phyloP scores from a whole-genome alignment of 2,888 invertebrate species.

The Corythucha ciliata region DNA sequence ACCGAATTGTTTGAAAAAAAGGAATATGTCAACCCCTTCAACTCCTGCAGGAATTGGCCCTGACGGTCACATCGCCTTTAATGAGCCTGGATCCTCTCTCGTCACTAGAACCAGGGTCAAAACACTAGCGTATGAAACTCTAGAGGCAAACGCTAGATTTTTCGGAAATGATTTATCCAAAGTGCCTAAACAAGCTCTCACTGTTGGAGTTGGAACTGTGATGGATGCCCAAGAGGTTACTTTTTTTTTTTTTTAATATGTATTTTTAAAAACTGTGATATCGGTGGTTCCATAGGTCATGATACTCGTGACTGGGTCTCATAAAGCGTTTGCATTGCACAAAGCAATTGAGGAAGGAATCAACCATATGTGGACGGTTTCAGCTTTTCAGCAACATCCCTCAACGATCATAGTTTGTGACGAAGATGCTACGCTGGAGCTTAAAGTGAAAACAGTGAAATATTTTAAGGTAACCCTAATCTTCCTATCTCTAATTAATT shows the following conservation, averaged over 20 bases:
- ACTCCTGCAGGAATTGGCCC: constrained; percentile 93
- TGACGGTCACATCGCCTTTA: constrained; percentile 99
- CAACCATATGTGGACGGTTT: constrained; percentile 99
- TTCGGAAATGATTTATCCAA: constrained; percentile 88
- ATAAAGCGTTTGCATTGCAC: constrained; percentile 92
- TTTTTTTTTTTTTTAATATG: constrained; percentile 10
- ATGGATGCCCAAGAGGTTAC: constrained; percentile 93
- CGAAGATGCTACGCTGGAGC: constrained; percentile 93
- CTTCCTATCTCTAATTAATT: too few species aligned
- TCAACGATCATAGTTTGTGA: constrained; percentile 90
- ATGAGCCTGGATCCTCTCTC: constrained; percentile 95
- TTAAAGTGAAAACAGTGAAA: constrained; percentile 95
- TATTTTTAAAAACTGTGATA: neutral
- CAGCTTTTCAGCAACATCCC: constrained; percentile 94
- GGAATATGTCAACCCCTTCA: too few species aligned
- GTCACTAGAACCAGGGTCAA: constrained; percentile 93
- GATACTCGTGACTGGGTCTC: constrained; percentile 93
- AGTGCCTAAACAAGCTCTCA: constrained; percentile 91
- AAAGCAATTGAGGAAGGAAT: constrained; percentile 98
- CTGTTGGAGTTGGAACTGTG: constrained; percentile 97
- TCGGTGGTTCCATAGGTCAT: constrained; percentile 56
- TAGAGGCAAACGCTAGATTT: constrained; percentile 94
- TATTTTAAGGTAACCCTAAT: constrained; percentile 58
- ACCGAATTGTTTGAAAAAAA: neutral
- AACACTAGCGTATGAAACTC: constrained; percentile 91